A percentile compares a stretch with the other conserved stretches of the same genome.
Evolutionary conservation across 1,140 invertebrate genomes (phyloP).

Genomic region (Aphaenogaster floridana): DNA sequence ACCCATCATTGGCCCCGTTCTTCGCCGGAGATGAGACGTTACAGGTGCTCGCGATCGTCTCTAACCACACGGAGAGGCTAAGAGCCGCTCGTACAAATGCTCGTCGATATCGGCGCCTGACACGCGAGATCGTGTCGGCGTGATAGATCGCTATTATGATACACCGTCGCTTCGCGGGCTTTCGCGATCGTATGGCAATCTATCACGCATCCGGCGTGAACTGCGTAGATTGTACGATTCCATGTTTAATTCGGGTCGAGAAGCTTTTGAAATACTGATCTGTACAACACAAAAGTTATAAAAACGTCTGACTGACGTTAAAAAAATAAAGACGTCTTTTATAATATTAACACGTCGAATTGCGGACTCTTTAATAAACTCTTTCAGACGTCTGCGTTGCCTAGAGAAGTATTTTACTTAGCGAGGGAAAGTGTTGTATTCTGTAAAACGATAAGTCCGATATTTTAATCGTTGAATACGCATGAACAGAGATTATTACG

Average conservation of each 20-base stretch:
- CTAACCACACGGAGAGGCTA: constrained; percentile 4
- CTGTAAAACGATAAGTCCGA: not conserved
- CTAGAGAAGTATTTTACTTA: not conserved
- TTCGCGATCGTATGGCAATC: constrained; percentile 5
- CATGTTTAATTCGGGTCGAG: not conserved
- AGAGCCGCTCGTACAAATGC: constrained; percentile 22
- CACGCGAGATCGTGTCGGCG: constrained; percentile 20
- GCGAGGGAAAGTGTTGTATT: not conserved
- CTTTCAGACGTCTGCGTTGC: not conserved
- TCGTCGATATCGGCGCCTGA: constrained; percentile 35
- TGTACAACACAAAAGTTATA: constrained; percentile 2
- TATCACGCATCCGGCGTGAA: constrained; percentile 16
- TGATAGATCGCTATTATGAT: constrained; percentile 53
- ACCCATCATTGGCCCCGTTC: not conserved
- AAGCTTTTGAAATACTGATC: not conserved
- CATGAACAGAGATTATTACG: not conserved
- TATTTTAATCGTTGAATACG: not conserved
- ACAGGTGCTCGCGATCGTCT: constrained; percentile 37
- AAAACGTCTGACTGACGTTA: not conserved
- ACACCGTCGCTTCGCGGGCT: constrained; percentile 11
- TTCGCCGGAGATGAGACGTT: constrained; percentile 40
- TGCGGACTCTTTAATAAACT: not conserved
- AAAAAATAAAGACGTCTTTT: constrained; percentile 22
- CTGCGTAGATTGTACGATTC: constrained; percentile 35
- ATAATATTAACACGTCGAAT: constrained; percentile 5